Conservation (phyloP, 1,140 invertebrate species). For the Bathynomus jamesi region DNA sequence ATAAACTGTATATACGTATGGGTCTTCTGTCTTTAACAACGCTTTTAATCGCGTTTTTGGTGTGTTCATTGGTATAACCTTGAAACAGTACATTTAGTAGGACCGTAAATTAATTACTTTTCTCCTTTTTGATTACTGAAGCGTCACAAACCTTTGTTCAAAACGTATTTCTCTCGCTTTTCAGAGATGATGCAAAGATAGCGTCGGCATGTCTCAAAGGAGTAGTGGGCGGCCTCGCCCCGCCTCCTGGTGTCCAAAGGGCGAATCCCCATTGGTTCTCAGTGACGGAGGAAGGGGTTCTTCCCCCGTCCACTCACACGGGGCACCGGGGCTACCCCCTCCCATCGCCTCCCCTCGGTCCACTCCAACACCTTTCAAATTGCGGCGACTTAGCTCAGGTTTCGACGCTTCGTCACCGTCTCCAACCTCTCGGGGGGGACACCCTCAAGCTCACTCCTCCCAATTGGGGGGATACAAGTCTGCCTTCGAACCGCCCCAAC, state of each 20-base stretch:
- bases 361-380: neutral
- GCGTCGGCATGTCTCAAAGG: neutral
- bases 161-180: no score
- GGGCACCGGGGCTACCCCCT: neutral
- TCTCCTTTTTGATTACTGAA: no score
- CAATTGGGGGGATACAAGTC: neutral
- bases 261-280: conserved; percentile 1
- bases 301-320: neutral
- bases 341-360: neutral
- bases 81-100: no score
- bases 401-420: neutral
- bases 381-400: neutral
- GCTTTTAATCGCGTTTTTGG: no score
- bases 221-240: conserved; percentile 1
- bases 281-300: neutral
- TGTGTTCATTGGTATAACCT: no score
- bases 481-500: no score
- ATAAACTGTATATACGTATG: no score
- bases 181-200: neutral
- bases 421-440: neutral
- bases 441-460: no score
- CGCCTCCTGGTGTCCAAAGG: conserved; percentile 7
- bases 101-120: no score
- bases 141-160: no score
- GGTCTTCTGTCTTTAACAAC: no score